Evolutionary conservation across 2,888 invertebrate genomes (phyloP).

Genomic region (Thalpophila matura): DNA sequence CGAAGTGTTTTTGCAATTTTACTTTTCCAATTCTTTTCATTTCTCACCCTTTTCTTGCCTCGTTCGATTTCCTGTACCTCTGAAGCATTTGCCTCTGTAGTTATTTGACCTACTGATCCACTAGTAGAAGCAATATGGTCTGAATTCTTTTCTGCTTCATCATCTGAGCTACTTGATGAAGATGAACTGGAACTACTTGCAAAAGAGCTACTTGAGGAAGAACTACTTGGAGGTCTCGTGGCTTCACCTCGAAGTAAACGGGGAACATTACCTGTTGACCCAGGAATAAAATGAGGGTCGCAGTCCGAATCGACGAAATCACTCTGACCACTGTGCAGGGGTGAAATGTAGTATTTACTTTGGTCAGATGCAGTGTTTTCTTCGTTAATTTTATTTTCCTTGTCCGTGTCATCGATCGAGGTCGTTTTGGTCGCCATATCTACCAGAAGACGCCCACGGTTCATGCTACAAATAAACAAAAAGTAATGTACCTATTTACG

Average conservation of each 20-base stretch:
- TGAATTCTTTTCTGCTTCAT: slow-evolving; percentile 23
- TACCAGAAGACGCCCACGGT: slow-evolving; percentile 32
- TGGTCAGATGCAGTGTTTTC: slow-evolving; percentile 41
- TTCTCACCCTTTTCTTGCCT: slow-evolving; percentile 57
- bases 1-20: slow-evolving; percentile 29
- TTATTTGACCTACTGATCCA: slow-evolving; percentile 24
- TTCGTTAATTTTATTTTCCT: slow-evolving; percentile 13
- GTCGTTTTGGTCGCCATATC: slow-evolving; percentile 39
- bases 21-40: slow-evolving; percentile 22
- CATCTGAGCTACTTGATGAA: slow-evolving; percentile 21
- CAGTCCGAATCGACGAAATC: slow-evolving; percentile 42
- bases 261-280: slow-evolving; percentile 18
- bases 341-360: slow-evolving; percentile 46
- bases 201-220: slow-evolving; percentile 40
- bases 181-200: slow-evolving; percentile 21
- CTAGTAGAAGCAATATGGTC: slow-evolving; percentile 23
- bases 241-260: slow-evolving; percentile 35
- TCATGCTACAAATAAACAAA: slow-evolving; percentile 32
- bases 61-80: slow-evolving; percentile 63
- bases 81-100: slow-evolving; percentile 19
- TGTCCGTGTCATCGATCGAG: slow-evolving; percentile 19
- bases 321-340: slow-evolving; percentile 31
- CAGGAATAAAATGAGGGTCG: slow-evolving; percentile 30
- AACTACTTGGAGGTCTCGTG: slow-evolving; percentile 35
- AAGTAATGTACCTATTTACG: slow-evolving; percentile 22